These are phyloP conservation scores for Phycodurus eques DNA, from an alignment of 2,113 vertebrate species.

Conservation along the genomic window DNA sequence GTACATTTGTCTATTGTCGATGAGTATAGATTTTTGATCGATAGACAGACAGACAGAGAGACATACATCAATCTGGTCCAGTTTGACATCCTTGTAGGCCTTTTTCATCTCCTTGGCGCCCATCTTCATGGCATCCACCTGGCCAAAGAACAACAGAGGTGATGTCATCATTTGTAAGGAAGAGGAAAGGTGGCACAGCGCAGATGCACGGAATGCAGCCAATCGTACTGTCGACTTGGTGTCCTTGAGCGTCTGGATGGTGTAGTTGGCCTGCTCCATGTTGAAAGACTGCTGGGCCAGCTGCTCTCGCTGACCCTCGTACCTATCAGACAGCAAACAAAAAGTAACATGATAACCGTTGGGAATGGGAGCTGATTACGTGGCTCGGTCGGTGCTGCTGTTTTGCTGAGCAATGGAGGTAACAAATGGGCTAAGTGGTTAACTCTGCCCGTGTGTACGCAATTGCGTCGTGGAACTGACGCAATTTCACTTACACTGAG, in stretches of 20 bases:
- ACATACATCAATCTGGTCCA: constrained; percentile 96
- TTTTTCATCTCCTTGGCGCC: constrained; percentile 99
- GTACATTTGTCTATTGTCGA: too few species aligned
- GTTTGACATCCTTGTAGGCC: constrained; percentile 94
- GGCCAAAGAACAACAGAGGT: constrained; percentile 23
- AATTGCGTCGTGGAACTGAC: too few species aligned
- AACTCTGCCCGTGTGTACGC: too few species aligned
- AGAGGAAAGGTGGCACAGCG: background rate
- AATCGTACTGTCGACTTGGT: constrained; percentile 92
- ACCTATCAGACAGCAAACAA: constrained; percentile 70
- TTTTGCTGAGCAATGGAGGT: background rate
- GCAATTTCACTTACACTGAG: too few species aligned
- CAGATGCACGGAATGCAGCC: background rate
- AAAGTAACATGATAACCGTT: background rate
- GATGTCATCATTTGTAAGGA: background rate
- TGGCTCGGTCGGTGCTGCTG: background rate
- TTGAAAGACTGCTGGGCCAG: constrained; percentile 97
- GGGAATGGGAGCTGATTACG: background rate
- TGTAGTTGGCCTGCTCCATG: constrained; percentile 99
- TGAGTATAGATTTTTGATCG: too few species aligned
- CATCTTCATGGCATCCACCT: constrained; percentile 99
- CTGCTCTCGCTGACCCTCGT: constrained; percentile 94
- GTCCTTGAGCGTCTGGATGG: constrained; percentile 94
- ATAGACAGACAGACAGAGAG: background rate
- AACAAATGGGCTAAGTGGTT: too few species aligned